A percentile compares a stretch with the other conserved stretches of the same genome.
Evolutionary conservation across 2,888 invertebrate genomes (phyloP).

Genomic region (Sphaeridia pumilis): DNA sequence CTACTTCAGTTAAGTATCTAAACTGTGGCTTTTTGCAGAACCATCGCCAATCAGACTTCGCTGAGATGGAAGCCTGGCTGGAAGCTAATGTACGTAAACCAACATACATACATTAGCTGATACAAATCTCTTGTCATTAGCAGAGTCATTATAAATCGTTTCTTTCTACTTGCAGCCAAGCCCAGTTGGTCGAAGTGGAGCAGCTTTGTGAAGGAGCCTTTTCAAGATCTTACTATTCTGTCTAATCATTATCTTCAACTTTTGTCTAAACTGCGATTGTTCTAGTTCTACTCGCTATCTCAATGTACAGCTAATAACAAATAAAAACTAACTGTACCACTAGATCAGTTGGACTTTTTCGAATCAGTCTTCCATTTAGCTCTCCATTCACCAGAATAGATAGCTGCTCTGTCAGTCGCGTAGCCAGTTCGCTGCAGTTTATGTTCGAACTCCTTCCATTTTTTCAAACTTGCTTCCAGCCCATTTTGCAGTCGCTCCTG

Average conservation of each 20-base stretch:
- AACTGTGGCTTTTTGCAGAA: slow-evolving; percentile 25
- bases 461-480: background rate
- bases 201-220: too few relatives aligned
- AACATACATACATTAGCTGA: too few relatives aligned
- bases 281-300: too few relatives aligned
- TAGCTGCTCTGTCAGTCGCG: slow-evolving; percentile 17
- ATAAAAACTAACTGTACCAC: too few relatives aligned
- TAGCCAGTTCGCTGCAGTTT: slow-evolving; percentile 14
- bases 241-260: too few relatives aligned
- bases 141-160: background rate
- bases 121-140: background rate
- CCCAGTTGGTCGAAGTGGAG: too few relatives aligned
- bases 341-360: too few relatives aligned
- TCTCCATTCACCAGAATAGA: slow-evolving; percentile 30
- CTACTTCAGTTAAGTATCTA: background rate
- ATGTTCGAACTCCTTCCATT: slow-evolving; percentile 5
- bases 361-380: slow-evolving; percentile 25
- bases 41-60: slow-evolving; percentile 67
- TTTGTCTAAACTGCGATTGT: too few relatives aligned
- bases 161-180: background rate
- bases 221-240: too few relatives aligned
- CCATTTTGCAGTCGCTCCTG: background rate
- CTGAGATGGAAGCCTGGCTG: slow-evolving; percentile 91
- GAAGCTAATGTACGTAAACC: slow-evolving; percentile 70
- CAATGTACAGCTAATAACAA: too few relatives aligned